A percentile compares a stretch with the other conserved stretches of the same genome.
phyloP scores from a whole-genome alignment of 37 sponge, comb jelly and placozoan species.

The Agelas oroides region DNA sequence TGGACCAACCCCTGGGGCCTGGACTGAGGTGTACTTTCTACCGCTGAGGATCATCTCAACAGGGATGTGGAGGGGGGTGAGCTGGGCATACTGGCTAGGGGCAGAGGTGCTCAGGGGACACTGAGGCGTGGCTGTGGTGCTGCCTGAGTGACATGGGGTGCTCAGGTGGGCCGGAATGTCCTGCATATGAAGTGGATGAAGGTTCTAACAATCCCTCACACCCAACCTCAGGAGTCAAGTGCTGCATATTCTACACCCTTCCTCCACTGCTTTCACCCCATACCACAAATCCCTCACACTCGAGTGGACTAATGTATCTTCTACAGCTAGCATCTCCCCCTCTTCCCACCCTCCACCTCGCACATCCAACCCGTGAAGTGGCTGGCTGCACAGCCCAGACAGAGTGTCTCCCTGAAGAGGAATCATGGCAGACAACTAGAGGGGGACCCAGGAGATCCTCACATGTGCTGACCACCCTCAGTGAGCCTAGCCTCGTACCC shows the following conservation, averaged over 20 bases:
- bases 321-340: too few relatives aligned
- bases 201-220: too few relatives aligned
- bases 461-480: slow-evolving; percentile 29
- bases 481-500: too few relatives aligned
- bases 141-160: slow-evolving; percentile 8
- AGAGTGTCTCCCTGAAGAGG: slow-evolving; percentile 21
- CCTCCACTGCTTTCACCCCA: too few relatives aligned
- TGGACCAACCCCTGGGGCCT: too few relatives aligned
- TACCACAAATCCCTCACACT: too few relatives aligned
- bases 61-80: slow-evolving; percentile 31
- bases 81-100: slow-evolving; percentile 31
- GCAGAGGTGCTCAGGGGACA: slow-evolving; percentile 40
- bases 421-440: slow-evolving; percentile 38
- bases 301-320: too few relatives aligned
- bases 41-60: slow-evolving; percentile 48
- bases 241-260: too few relatives aligned
- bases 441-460: slow-evolving; percentile 6
- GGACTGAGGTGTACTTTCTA: neutral
- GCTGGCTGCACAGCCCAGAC: slow-evolving; percentile 54
- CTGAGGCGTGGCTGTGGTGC: neutral
- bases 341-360: too few relatives aligned
- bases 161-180: slow-evolving; percentile 40
- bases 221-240: too few relatives aligned
- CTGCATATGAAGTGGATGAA: neutral
- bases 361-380: slow-evolving; percentile 44